Percentiles rank a stretch among this genome's conserved stretches.
phyloP scores from a whole-genome alignment of 2,888 invertebrate species.

The Blastobasis lacticolella region DNA sequence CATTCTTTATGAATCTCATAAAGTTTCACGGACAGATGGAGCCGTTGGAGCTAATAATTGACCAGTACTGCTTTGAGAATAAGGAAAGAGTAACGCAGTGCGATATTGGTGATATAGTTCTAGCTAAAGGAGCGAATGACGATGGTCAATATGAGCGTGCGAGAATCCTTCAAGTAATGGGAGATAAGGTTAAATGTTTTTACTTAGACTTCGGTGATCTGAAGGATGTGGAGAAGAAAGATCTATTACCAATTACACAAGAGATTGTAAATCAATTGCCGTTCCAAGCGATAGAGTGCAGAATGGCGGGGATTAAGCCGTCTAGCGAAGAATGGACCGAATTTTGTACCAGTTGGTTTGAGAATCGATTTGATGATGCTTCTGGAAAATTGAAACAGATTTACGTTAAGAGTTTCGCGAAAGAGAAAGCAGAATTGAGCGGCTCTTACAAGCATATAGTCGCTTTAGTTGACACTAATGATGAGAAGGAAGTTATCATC shows the following conservation, averaged over 20 bases:
- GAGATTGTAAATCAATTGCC: conserved; percentile 69
- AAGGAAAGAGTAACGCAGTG: conserved; percentile 27
- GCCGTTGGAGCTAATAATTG: conserved; percentile 51
- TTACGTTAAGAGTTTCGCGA: conserved; percentile 52
- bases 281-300: conserved; percentile 78
- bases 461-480: conserved; percentile 59
- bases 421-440: conserved; percentile 43
- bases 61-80: conserved; percentile 34
- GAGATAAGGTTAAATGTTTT: conserved; percentile 67
- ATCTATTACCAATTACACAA: conserved; percentile 64
- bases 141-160: conserved; percentile 59
- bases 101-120: conserved; percentile 53
- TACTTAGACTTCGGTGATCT: conserved; percentile 79
- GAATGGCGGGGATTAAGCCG: conserved; percentile 68
- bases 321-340: conserved; percentile 63
- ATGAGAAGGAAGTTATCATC: conserved; percentile 49
- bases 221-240: conserved; percentile 41
- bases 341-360: conserved; percentile 67
- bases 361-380: conserved; percentile 47
- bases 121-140: conserved; percentile 60
- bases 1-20: conserved; percentile 63
- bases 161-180: conserved; percentile 44
- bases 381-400: conserved; percentile 50
- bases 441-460: conserved; percentile 66
- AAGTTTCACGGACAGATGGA: conserved; percentile 59